A percentile compares a stretch with the other conserved stretches of the same genome.
Conservation (phyloP, 2,888 invertebrate genomes). For the Drosophila rubida region DNA sequence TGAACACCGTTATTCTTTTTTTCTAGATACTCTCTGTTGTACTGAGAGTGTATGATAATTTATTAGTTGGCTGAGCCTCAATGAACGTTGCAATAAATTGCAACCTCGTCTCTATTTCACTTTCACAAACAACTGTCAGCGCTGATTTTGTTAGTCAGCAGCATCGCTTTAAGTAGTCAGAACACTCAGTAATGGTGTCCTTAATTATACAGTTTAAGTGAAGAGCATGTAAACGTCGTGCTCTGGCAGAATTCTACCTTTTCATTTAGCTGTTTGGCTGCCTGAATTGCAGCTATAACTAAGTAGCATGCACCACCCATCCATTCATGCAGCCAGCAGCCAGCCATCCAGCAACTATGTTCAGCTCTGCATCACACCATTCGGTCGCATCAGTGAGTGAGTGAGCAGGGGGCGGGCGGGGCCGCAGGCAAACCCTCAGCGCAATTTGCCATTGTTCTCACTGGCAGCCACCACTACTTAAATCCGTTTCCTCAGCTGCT, state of each 20-base stretch:
- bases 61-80: neutral
- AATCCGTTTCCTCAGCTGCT: slow-evolving; percentile 65
- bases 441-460: slow-evolving; percentile 58
- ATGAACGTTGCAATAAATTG: neutral
- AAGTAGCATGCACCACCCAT: slow-evolving; percentile 58
- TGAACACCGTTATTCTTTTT: neutral
- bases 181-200: neutral
- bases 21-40: neutral
- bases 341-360: neutral
- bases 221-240: slow-evolving; percentile 24
- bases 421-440: slow-evolving; percentile 14
- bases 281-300: slow-evolving; percentile 54
- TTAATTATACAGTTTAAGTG: slow-evolving; percentile 24
- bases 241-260: slow-evolving; percentile 5
- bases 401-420: neutral
- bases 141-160: neutral
- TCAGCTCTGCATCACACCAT: neutral
- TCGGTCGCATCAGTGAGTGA: neutral
- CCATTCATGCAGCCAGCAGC: neutral
- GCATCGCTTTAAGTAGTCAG: neutral
- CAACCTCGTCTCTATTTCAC: neutral
- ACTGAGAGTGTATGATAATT: neutral
- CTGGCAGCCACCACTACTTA: slow-evolving; percentile 66
- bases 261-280: slow-evolving; percentile 44
- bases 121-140: neutral